These are phyloP conservation scores for Ommatoiulus sabulosus DNA, from an alignment of 2,888 invertebrate species.

Conservation along the genomic window DNA sequence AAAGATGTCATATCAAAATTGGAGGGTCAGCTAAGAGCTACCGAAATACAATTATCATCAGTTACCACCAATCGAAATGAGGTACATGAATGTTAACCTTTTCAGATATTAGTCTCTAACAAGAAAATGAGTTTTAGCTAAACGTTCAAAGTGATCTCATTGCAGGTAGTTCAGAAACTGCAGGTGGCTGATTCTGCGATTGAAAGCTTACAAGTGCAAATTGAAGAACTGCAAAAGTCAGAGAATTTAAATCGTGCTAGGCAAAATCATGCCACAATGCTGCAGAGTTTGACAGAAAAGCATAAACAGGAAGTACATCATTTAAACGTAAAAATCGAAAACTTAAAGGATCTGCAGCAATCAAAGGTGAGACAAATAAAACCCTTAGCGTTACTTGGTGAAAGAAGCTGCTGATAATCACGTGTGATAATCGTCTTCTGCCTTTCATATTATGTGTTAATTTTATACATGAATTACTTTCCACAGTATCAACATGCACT, in stretches of 20 bases:
- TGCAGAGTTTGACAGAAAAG: slow-evolving; percentile 61
- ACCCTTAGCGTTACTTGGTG: neutral
- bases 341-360: slow-evolving; percentile 59
- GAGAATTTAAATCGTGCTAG: slow-evolving; percentile 65
- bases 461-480: neutral
- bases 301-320: slow-evolving; percentile 62
- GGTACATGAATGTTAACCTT: slow-evolving; percentile 61
- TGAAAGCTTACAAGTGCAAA: slow-evolving; percentile 66
- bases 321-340: slow-evolving; percentile 64
- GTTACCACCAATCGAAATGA: slow-evolving; percentile 64
- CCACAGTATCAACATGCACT: neutral
- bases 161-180: slow-evolving; percentile 65
- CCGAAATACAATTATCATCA: slow-evolving; percentile 64
- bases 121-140: neutral
- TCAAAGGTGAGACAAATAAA: neutral
- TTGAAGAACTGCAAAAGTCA: slow-evolving; percentile 64
- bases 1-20: slow-evolving; percentile 54
- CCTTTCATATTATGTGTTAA: neutral
- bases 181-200: slow-evolving; percentile 66
- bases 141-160: neutral
- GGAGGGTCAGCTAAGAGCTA: slow-evolving; percentile 63
- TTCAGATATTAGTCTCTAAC: neutral
- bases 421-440: too few species aligned
- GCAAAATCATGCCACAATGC: slow-evolving; percentile 65
- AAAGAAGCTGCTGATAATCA: too few species aligned